Evolutionary conservation across 2,888 invertebrate genomes (phyloP).

Genomic region (Phortica magna): DNA sequence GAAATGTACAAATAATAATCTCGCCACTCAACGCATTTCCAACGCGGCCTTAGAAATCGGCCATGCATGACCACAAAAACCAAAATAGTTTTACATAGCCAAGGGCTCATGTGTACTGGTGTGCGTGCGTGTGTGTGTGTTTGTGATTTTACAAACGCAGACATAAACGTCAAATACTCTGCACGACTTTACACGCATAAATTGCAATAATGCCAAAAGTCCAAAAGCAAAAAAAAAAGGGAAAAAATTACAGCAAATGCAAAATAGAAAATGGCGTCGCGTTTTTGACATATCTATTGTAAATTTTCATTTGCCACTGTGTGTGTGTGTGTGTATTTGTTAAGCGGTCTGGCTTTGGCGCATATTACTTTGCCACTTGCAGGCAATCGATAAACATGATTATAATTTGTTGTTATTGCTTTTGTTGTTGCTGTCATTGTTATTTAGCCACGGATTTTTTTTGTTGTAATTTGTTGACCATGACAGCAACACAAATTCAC

Average conservation of each 20-base stretch:
- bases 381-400: constrained; percentile 65
- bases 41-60: neutral
- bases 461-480: neutral
- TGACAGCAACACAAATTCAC: neutral
- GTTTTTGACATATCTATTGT: neutral
- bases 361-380: neutral
- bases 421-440: neutral
- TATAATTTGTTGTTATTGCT: constrained; percentile 60
- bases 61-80: constrained; percentile 55
- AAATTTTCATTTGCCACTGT: neutral
- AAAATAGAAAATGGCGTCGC: neutral
- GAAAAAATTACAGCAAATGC: neutral
- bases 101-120: constrained; percentile 28
- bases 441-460: neutral
- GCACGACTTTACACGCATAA: constrained; percentile 9
- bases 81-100: constrained; percentile 58
- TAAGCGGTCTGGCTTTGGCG: neutral
- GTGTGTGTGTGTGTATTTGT: neutral
- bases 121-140: neutral
- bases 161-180: constrained; percentile 15
- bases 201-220: constrained; percentile 9
- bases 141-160: constrained; percentile 7
- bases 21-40: constrained; percentile 39
- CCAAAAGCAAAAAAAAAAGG: neutral
- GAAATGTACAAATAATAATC: constrained; percentile 68